phyloP scores from a whole-genome alignment of 1,140 invertebrate species.

The Lepidotrigona ventralis region DNA sequence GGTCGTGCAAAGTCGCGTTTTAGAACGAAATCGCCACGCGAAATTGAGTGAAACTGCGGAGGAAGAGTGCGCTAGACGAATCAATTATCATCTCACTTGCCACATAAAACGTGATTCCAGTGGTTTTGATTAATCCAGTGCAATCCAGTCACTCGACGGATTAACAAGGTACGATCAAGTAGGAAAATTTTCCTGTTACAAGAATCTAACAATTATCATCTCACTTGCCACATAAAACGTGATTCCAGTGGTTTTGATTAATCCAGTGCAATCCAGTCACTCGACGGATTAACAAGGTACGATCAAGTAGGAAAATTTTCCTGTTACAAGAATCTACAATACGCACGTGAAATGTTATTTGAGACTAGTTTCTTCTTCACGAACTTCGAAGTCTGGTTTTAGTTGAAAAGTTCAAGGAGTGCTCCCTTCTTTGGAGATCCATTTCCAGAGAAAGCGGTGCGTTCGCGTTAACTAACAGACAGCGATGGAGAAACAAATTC shows the following conservation, averaged over 20 bases:
- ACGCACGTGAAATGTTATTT: not conserved
- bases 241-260: conserved; percentile 5
- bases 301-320: not conserved
- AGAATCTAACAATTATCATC: conserved; percentile 22
- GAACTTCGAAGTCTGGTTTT: not conserved
- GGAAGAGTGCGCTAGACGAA: conserved; percentile 6
- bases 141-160: not conserved
- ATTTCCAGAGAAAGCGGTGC: no score
- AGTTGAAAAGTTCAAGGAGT: not conserved
- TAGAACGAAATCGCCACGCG: not conserved
- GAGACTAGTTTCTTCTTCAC: not conserved
- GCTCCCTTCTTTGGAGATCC: not conserved
- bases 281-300: not conserved
- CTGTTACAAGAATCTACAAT: no score
- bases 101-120: not conserved
- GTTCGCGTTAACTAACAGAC: not conserved
- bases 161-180: no score
- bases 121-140: not conserved
- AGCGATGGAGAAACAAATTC: conserved; percentile 16
- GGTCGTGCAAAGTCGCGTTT: not conserved
- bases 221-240: not conserved
- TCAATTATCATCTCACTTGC: conserved; percentile 18
- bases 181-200: no score
- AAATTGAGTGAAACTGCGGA: conserved; percentile 8
- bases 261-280: not conserved